phyloP scores from a whole-genome alignment of 1,140 invertebrate species.

The Maconellicoccus hirsutus region DNA sequence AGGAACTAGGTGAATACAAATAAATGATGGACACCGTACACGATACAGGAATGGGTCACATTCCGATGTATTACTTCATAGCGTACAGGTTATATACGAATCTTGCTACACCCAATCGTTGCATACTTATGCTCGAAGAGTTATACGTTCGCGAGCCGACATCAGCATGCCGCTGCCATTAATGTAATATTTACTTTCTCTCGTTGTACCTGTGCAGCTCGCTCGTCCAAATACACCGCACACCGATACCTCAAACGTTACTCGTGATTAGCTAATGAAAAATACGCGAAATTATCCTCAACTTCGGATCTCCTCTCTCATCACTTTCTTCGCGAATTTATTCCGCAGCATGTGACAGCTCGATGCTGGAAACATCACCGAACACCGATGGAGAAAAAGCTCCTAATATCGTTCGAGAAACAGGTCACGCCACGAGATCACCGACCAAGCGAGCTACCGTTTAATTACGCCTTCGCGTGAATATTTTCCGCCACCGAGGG shows the following conservation, averaged over 20 bases:
- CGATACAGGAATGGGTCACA: background rate
- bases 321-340: no score
- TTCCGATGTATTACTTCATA: background rate
- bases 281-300: conserved; percentile 1
- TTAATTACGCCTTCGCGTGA: no score
- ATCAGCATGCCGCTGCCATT: background rate
- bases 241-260: background rate
- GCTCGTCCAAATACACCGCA: background rate
- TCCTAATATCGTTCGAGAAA: no score
- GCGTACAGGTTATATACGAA: background rate
- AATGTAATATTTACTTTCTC: conserved; percentile 9
- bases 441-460: no score
- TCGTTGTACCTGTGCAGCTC: background rate
- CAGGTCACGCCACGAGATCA: no score
- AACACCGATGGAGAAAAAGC: no score
- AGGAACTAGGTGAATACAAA: background rate
- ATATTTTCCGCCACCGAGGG: no score
- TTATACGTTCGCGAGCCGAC: no score
- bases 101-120: background rate
- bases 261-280: conserved; percentile 1
- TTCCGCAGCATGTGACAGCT: no score
- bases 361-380: no score
- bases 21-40: background rate
- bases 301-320: no score
- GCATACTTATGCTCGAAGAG: no score